Conservation (phyloP, 1,140 invertebrate genomes). For the Mylabris phalerata region DNA sequence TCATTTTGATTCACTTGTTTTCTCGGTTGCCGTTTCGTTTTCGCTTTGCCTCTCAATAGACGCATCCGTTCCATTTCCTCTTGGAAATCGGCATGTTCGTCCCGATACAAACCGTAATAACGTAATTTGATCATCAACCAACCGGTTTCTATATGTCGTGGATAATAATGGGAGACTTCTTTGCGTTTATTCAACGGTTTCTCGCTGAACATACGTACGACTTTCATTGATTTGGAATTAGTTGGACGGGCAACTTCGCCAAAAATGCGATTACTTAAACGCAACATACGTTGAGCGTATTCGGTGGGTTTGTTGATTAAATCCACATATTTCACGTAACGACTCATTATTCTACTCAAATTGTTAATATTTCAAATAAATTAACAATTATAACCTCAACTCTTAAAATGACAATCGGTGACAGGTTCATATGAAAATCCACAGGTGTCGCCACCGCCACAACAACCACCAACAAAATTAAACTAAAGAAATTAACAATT, state of each 20-base stretch:
- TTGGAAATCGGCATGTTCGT: slow-evolving; percentile 88
- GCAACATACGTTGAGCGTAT: slow-evolving; percentile 80
- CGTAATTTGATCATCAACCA: slow-evolving; percentile 63
- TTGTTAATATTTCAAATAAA: background rate
- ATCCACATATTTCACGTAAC: slow-evolving; percentile 58
- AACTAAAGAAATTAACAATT: too few relatives aligned
- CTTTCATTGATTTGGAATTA: slow-evolving; percentile 68
- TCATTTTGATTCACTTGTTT: slow-evolving; percentile 20
- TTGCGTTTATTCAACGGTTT: slow-evolving; percentile 67
- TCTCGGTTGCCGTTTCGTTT: slow-evolving; percentile 50
- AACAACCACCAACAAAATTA: too few relatives aligned
- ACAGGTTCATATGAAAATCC: too few relatives aligned
- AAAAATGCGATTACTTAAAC: slow-evolving; percentile 83
- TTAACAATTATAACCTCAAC: too few relatives aligned
- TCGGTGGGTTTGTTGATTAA: slow-evolving; percentile 62
- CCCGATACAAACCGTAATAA: slow-evolving; percentile 73
- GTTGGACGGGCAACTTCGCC: slow-evolving; percentile 76
- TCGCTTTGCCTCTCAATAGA: slow-evolving; percentile 70
- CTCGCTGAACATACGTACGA: slow-evolving; percentile 71
- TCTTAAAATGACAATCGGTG: too few relatives aligned
- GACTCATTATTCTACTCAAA: slow-evolving; percentile 33
- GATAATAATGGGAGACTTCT: slow-evolving; percentile 80
- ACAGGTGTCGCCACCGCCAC: too few relatives aligned
- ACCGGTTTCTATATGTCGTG: slow-evolving; percentile 69
- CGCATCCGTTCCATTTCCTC: slow-evolving; percentile 79